Conservation (phyloP, 2,113 vertebrate genomes). For the Peucedramus taeniatus region DNA sequence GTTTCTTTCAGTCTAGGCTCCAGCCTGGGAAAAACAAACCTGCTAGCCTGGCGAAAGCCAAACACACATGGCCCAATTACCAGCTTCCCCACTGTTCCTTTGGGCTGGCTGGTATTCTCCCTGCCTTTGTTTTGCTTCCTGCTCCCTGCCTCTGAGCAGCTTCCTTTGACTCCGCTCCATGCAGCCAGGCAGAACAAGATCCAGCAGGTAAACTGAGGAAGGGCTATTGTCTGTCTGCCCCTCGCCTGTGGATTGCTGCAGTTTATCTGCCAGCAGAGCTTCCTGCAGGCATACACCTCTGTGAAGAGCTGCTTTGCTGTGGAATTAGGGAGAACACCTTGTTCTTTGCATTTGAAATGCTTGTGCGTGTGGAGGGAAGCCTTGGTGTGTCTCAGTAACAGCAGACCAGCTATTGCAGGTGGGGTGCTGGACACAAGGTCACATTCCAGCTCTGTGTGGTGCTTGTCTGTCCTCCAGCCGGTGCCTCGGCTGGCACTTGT, state of each 20-base stretch:
- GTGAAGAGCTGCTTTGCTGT: background rate
- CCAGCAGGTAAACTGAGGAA: slow-evolving; percentile 60
- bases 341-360: background rate
- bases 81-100: slow-evolving; percentile 64
- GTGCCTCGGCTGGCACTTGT: background rate
- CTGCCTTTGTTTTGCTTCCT: slow-evolving; percentile 43
- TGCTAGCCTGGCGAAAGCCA: slow-evolving; percentile 51
- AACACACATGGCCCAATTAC: slow-evolving; percentile 55
- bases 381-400: fast-evolving
- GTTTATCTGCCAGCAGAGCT: background rate
- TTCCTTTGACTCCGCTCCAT: slow-evolving; percentile 12
- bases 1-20: slow-evolving; percentile 50
- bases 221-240: background rate
- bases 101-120: slow-evolving; percentile 48
- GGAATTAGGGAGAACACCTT: background rate
- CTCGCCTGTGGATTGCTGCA: fast-evolving
- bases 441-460: fast-evolving
- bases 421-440: fast-evolving
- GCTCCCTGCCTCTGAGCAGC: slow-evolving; percentile 9
- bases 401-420: fast-evolving
- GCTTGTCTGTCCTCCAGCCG: background rate
- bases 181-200: slow-evolving; percentile 36
- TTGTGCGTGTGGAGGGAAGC: fast-evolving
- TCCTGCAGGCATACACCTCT: fast-evolving
- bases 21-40: slow-evolving; percentile 67